Evolutionary conservation across 2,797 vertebrate species (phyloP).

Genomic region (Falco biarmicus): DNA sequence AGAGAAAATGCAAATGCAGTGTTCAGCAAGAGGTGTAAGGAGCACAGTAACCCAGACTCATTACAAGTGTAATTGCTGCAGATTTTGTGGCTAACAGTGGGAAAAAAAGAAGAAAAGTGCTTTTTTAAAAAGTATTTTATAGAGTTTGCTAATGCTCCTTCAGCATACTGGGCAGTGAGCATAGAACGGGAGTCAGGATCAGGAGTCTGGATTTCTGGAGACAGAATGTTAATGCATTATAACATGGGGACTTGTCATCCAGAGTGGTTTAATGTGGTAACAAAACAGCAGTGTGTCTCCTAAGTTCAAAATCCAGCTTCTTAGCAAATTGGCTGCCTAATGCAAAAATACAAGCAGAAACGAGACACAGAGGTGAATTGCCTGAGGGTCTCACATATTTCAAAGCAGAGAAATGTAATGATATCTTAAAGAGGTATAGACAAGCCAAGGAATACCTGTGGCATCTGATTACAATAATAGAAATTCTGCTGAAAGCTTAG

Average conservation of each 20-base stretch:
- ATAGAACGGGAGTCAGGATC: not conserved
- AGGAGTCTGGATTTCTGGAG: not conserved
- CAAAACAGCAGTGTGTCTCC: not conserved
- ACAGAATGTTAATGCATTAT: not conserved
- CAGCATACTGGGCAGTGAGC: not conserved
- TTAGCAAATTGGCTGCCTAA: constrained; percentile 9
- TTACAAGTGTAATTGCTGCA: not conserved
- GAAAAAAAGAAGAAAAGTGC: not conserved
- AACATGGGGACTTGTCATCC: not conserved
- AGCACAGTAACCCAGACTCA: not conserved
- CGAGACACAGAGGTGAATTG: constrained; percentile 49
- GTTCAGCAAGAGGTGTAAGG: not conserved
- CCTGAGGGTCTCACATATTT: constrained; percentile 71
- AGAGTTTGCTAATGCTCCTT: not conserved
- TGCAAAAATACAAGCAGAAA: constrained; percentile 57
- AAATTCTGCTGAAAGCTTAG: constrained; percentile 47
- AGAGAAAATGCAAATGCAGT: not conserved
- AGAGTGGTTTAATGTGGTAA: not conserved
- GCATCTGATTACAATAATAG: constrained; percentile 53
- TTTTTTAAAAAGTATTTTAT: not conserved
- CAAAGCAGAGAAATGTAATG: constrained; percentile 66
- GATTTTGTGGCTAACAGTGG: not conserved
- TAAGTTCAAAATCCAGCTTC: constrained; percentile 1
- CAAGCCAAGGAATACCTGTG: constrained; percentile 53
- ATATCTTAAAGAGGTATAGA: constrained; percentile 61